These are phyloP conservation scores for Timema cristinae DNA, from an alignment of 2,888 invertebrate genomes.

Conservation along the genomic window DNA sequence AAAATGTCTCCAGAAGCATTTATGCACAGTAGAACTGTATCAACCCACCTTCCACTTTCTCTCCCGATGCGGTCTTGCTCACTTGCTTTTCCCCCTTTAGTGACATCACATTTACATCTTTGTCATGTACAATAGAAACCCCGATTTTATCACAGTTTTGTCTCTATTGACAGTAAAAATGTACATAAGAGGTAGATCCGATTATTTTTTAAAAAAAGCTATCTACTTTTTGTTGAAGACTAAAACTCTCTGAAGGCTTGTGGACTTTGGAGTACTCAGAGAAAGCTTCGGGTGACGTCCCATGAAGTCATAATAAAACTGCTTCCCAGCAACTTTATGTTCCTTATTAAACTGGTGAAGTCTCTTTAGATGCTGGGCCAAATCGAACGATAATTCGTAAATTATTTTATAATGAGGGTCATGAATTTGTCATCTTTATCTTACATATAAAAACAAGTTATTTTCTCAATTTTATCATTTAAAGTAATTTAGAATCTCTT, in stretches of 20 bases:
- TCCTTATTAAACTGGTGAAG: constrained; percentile 4
- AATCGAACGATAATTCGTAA: constrained; percentile 1
- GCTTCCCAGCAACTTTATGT: constrained; percentile 10
- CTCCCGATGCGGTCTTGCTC: too few relatives aligned
- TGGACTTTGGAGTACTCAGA: not conserved
- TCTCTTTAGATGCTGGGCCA: too few relatives aligned
- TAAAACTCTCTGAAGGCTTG: not conserved
- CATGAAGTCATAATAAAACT: constrained; percentile 12
- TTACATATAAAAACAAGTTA: not conserved
- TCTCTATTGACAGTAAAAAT: too few relatives aligned
- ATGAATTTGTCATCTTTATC: constrained; percentile 5
- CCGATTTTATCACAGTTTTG: too few relatives aligned
- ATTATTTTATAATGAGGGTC: constrained; percentile 4
- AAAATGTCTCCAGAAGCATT: too few relatives aligned
- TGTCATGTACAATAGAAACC: too few relatives aligned
- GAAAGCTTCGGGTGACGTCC: not conserved
- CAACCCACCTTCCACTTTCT: too few relatives aligned
- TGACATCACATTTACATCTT: too few relatives aligned
- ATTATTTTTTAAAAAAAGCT: not conserved
- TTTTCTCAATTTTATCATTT: not conserved
- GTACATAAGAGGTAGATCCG: too few relatives aligned
- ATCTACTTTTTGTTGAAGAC: not conserved
- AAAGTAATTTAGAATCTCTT: not conserved
- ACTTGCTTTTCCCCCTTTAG: too few relatives aligned
- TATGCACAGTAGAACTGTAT: too few relatives aligned